A percentile compares a stretch with the other conserved stretches of the same genome.
phyloP scores from a whole-genome alignment of 2,797 vertebrate genomes.

The Poeciliopsis gracilis region DNA sequence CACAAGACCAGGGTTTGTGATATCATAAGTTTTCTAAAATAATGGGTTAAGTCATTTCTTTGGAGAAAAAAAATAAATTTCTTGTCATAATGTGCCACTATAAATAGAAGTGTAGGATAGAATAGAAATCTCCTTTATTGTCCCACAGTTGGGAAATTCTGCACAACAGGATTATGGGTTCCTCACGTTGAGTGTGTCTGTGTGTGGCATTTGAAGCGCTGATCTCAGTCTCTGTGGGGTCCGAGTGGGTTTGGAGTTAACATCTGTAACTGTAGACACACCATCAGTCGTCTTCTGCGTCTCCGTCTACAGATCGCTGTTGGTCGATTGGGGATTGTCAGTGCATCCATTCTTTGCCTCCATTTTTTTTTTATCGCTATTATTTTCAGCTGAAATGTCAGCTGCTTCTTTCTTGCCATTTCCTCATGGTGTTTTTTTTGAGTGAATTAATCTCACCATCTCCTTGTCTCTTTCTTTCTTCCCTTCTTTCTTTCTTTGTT shows the following conservation, averaged over 20 bases:
- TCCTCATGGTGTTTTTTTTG: neutral
- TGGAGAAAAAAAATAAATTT: too few relatives aligned
- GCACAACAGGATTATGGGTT: neutral
- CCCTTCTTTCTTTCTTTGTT: neutral
- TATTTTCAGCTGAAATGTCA: slow-evolving; percentile 41
- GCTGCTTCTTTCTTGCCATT: neutral
- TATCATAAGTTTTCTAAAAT: neutral
- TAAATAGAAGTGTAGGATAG: neutral
- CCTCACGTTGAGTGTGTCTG: neutral
- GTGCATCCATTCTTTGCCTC: neutral
- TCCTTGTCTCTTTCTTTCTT: neutral
- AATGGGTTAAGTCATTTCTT: too few relatives aligned
- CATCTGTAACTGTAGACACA: neutral
- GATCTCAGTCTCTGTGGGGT: neutral
- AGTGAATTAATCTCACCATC: neutral
- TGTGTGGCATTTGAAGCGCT: neutral
- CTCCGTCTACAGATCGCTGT: neutral
- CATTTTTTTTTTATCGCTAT: slow-evolving; percentile 16
- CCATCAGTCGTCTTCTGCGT: neutral
- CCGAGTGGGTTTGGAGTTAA: neutral
- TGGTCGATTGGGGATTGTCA: neutral
- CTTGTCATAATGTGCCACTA: neutral
- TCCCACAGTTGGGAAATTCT: neutral
- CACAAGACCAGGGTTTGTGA: neutral
- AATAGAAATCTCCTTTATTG: neutral